Evolutionary conservation across 1,140 invertebrate species (phyloP).

Genomic region (Mylabris phalerata): DNA sequence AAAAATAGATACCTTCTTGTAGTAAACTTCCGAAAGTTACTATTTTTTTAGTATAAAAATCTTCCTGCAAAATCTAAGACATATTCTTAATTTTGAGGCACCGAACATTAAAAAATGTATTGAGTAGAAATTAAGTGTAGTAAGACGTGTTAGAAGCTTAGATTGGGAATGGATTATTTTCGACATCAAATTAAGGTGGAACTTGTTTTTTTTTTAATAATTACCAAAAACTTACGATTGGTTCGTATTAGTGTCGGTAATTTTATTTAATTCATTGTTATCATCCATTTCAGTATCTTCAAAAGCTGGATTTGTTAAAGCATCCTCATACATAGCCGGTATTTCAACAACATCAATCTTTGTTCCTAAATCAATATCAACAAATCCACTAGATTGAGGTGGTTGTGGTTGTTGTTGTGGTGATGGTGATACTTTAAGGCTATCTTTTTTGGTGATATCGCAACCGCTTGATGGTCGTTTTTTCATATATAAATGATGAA

Average conservation of each 20-base stretch:
- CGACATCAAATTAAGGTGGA: too few relatives aligned
- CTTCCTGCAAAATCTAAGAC: too few relatives aligned
- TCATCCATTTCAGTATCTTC: constrained; percentile 33
- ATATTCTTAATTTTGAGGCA: too few relatives aligned
- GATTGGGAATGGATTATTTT: too few relatives aligned
- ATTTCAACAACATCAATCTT: constrained; percentile 18
- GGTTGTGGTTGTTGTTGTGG: background rate
- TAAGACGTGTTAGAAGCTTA: too few relatives aligned
- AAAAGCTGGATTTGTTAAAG: constrained; percentile 33
- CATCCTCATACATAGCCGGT: constrained; percentile 30
- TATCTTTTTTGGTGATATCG: constrained; percentile 28
- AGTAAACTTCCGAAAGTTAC: too few relatives aligned
- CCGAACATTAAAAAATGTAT: too few relatives aligned
- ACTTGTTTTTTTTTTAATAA: background rate
- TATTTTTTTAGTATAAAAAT: too few relatives aligned
- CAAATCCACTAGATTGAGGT: constrained; percentile 2
- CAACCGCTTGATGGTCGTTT: constrained; percentile 37
- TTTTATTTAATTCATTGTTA: constrained; percentile 20
- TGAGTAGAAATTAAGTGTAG: too few relatives aligned
- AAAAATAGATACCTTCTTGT: too few relatives aligned
- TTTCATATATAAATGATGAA: constrained; percentile 59
- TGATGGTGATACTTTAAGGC: constrained; percentile 12
- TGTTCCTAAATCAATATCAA: constrained; percentile 19
- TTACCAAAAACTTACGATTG: background rate
- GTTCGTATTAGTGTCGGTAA: background rate